phyloP scores from a whole-genome alignment of 2,113 vertebrate species.

The Trinectes maculatus region DNA sequence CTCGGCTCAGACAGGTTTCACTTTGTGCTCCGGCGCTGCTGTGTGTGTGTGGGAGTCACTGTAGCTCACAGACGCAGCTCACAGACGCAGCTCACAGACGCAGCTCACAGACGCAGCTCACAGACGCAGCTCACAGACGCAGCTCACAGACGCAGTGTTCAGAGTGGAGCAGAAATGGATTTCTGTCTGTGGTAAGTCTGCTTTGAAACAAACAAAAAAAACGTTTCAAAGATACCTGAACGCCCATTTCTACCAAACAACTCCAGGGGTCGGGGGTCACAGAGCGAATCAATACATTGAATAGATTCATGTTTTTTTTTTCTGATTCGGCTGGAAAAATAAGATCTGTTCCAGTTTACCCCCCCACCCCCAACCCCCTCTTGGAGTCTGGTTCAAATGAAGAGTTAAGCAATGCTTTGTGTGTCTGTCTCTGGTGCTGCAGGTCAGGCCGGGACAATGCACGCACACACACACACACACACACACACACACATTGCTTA shows the following conservation, averaged over 20 bases:
- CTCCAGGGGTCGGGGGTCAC: slow-evolving; percentile 5
- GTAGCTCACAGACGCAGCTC: slow-evolving; percentile 11
- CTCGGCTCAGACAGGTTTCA: slow-evolving; percentile 18
- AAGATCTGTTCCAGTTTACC: slow-evolving; percentile 46
- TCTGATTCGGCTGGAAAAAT: slow-evolving; percentile 26
- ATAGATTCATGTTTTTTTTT: slow-evolving; percentile 32
- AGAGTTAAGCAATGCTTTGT: slow-evolving; percentile 58
- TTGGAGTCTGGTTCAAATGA: slow-evolving; percentile 43
- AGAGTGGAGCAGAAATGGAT: slow-evolving; percentile 7
- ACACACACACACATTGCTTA: slow-evolving; percentile 66
- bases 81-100: too few species aligned
- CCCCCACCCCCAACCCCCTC: slow-evolving; percentile 18
- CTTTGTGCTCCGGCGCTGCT: neutral
- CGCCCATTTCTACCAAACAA: slow-evolving; percentile 15
- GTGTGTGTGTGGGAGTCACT: slow-evolving; percentile 3
- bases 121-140: too few species aligned
- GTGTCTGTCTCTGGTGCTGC: slow-evolving; percentile 30
- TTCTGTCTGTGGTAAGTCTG: slow-evolving; percentile 42
- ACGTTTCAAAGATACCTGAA: slow-evolving; percentile 15
- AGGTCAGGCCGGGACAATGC: slow-evolving; percentile 39
- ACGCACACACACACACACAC: too few species aligned
- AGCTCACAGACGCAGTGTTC: too few species aligned
- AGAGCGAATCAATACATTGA: slow-evolving; percentile 25
- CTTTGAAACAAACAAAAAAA: slow-evolving; percentile 20
- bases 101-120: too few species aligned